Base-by-base conservation (phyloP, 1,140 invertebrate species). In the Trichonephila clavata region DNA sequence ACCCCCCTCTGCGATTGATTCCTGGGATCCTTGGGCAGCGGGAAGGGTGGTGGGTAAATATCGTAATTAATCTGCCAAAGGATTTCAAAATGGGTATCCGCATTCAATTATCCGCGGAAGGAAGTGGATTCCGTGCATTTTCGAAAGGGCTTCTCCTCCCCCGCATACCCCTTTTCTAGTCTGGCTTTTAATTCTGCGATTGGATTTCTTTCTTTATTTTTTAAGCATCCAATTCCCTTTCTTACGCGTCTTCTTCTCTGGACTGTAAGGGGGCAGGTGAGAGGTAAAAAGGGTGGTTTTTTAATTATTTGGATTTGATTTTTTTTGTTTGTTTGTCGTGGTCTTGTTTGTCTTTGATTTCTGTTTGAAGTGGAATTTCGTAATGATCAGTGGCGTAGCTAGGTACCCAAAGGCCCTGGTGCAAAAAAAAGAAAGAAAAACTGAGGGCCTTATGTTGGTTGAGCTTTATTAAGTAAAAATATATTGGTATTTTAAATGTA, bases 21-120 rank as follows among this genome's bases (percentile, higher is more conserved):
- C 88, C 59, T 57, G 32, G 59, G 89, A 65, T 8, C 27, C 10
- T 13, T 8, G 50, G 50, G 7, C 50, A 5, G 1, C 43, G 50
- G 50, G 50, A 7, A 50, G 14, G n/a, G 50, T 7, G 71, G 61
- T 63, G 59, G 90, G 90, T 92, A 92, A 92, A 92, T 86, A 92
- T 84, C 90, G 90, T 92, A 92, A 92, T 92, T 92, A 92, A 92
- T 92, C 90, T 86, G 90, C 90, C 90, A 92, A 91, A 91, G 89
- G 89, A 91, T 91, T 83, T 83, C 89, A 24, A 91, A 92, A 92
- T 86, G 90, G 90, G 90, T 92, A 86, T 92, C 90, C 81, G 81
- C 90, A 92, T 92, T 92, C 90, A 92, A 92, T 92, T 92, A 92
- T 92, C 80, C 13, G 20, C 61, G 90, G 90, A 59, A 59, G 77